Evolutionary conservation across 1,140 invertebrate species (phyloP).

Genomic region (Stegodyphus mimosarum): DNA sequence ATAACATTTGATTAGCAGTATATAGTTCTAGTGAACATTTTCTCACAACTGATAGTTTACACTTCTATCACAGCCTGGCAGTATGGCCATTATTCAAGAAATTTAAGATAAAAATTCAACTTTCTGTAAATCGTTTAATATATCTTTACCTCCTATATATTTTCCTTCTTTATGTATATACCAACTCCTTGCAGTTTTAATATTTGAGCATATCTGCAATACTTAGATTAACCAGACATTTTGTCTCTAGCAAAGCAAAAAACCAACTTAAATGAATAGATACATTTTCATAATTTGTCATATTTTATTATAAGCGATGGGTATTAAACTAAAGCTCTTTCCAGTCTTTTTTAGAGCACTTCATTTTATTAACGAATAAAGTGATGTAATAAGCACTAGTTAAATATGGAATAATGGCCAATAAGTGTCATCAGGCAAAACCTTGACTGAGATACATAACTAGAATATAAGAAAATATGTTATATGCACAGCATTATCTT

Average conservation of each 20-base stretch:
- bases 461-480: slow-evolving; percentile 46
- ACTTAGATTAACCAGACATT: background rate
- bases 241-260: background rate
- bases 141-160: too few relatives aligned
- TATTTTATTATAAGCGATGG: too few relatives aligned
- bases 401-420: slow-evolving; percentile 4
- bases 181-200: too few relatives aligned
- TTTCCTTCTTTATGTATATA: too few relatives aligned
- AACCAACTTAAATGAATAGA: too few relatives aligned
- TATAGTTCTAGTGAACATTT: background rate
- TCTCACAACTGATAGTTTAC: slow-evolving; percentile 2
- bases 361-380: too few relatives aligned
- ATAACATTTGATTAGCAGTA: slow-evolving; percentile 4
- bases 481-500: slow-evolving; percentile 56
- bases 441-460: slow-evolving; percentile 42
- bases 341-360: too few relatives aligned
- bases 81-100: slow-evolving; percentile 30
- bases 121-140: too few relatives aligned
- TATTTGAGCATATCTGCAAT: too few relatives aligned
- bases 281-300: too few relatives aligned
- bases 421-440: background rate
- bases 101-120: background rate
- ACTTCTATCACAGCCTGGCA: slow-evolving; percentile 46
- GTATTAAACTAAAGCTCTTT: too few relatives aligned
- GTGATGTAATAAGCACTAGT: background rate